Evolutionary conservation across 2,888 invertebrate species (phyloP), one percentile per base, ranked within the genome.

Genomic region (Chloroclysta siterata): DNA sequence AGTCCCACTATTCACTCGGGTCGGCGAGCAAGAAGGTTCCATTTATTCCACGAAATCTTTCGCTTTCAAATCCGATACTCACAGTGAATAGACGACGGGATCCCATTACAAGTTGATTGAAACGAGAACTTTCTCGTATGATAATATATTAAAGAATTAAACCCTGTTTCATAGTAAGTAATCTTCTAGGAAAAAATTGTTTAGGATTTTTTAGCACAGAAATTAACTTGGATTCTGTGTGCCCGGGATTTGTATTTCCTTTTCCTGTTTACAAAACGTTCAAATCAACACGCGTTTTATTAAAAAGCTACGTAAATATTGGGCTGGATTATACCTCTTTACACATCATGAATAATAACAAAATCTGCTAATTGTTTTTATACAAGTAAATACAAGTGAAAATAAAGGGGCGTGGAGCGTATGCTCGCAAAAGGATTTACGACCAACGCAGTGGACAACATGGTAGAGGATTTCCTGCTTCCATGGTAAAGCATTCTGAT

Each of bases 11-110:
- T 64, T 52, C 48, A 41, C 61, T 33, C 8, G 42, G 60, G 55
- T 60, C 53, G 42, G 53, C 47, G 57, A 41, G 51, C 65, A 63
- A 61, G 60, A 65, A 63, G 62, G 41, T 50, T 64, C 58, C 54
- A 68, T 70, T 68, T 29, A 53, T 58, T 48, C 10, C 59, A 15
- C 15, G 14, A 58, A 57, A 54, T 61, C 29, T 47, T 60, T 55
- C 48, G 13, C 44, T 39, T 39, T 3, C 3, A 39, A 4, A 53
- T 44, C 59, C 52, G 33, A 55, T 59, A 50, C 15, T n/a, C 55
- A 52, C 39, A 46, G 8, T 59, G 59, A 66, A 62, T 42, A 39
- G 63, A 44, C 47, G 39, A 55, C 42, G 11, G 41, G 14, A 14
- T 14, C 17, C 17, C 36, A 42, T 51, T 60, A 51, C 50, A 48